Evolutionary conservation across 2,797 vertebrate genomes (phyloP).

Genomic region (Parotocinclus haroldoi): DNA sequence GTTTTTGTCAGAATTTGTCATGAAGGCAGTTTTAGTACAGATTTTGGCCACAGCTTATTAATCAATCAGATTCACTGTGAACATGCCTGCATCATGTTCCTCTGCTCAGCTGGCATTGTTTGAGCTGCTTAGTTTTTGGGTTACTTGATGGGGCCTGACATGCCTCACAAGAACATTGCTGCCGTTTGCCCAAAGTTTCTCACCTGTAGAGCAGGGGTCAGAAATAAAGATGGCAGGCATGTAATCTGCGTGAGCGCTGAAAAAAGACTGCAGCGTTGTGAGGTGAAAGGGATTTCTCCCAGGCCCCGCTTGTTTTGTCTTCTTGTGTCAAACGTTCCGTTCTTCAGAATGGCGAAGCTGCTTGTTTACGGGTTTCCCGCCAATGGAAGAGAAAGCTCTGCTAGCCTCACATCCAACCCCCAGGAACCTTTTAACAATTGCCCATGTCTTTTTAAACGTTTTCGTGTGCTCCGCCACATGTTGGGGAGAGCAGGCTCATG

Average conservation of each 20-base stretch:
- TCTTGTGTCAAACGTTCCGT: slow-evolving; percentile 65
- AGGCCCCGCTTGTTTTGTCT: slow-evolving; percentile 83
- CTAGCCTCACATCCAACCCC: slow-evolving; percentile 46
- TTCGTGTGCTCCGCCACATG: slow-evolving; percentile 55
- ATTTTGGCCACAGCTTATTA: too few species aligned
- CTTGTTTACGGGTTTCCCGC: slow-evolving; percentile 65
- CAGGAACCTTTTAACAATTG: slow-evolving; percentile 43
- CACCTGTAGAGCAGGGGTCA: slow-evolving; percentile 56
- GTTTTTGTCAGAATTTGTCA: too few species aligned
- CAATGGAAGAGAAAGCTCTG: slow-evolving; percentile 56
- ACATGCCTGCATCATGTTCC: too few species aligned
- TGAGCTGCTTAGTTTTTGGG: too few species aligned
- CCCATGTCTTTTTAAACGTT: slow-evolving; percentile 45
- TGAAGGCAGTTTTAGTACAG: too few species aligned
- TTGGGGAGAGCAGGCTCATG: slow-evolving; percentile 74
- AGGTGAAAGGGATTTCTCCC: slow-evolving; percentile 88
- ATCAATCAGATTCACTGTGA: too few species aligned
- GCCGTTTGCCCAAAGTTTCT: slow-evolving; percentile 35
- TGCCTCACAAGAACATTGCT: slow-evolving; percentile 37
- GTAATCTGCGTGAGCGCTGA: slow-evolving; percentile 62
- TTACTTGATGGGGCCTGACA: slow-evolving; percentile 26
- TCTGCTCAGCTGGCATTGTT: not conserved
- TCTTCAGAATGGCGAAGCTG: slow-evolving; percentile 61
- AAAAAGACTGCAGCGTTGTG: slow-evolving; percentile 79
- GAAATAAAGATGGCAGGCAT: slow-evolving; percentile 69